Conservation (phyloP, 2,888 invertebrate genomes). For the Cataglyphis altisquamis region DNA sequence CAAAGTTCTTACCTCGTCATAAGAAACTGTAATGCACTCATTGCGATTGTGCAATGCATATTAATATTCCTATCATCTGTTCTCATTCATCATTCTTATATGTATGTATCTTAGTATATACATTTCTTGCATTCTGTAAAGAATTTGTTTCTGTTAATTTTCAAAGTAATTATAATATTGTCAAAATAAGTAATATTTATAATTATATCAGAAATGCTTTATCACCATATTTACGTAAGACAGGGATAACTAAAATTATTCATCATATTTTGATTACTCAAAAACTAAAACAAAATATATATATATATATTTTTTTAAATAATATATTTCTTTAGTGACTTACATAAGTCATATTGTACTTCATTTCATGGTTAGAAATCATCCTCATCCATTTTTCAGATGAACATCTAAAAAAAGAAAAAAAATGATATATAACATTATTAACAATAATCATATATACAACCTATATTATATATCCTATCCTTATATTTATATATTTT, state of each 20-base stretch:
- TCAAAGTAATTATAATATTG: not conserved
- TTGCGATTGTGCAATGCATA: not conserved
- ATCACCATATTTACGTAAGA: conserved; percentile 82
- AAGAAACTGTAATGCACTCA: not conserved
- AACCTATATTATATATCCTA: not conserved
- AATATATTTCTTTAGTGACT: not conserved
- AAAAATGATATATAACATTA: not conserved
- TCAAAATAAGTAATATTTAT: conserved; percentile 2
- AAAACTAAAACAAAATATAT: not conserved
- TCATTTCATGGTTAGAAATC: not conserved
- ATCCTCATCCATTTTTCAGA: not conserved
- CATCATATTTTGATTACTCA: conserved; percentile 64
- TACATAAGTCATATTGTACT: conserved; percentile 4
- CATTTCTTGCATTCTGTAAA: too few species aligned
- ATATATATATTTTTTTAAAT: not conserved
- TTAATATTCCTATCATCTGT: not conserved
- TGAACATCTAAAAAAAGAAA: not conserved
- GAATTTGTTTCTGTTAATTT: not conserved
- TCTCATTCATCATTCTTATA: not conserved
- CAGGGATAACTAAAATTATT: conserved; percentile 83
- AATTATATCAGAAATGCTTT: conserved; percentile 73
- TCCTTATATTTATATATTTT: conserved; percentile 50
- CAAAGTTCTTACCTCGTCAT: not conserved
- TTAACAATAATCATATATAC: not conserved
- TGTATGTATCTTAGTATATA: not conserved